phyloP scores from a whole-genome alignment of 2,113 vertebrate genomes.

The Ascaphus truei region DNA sequence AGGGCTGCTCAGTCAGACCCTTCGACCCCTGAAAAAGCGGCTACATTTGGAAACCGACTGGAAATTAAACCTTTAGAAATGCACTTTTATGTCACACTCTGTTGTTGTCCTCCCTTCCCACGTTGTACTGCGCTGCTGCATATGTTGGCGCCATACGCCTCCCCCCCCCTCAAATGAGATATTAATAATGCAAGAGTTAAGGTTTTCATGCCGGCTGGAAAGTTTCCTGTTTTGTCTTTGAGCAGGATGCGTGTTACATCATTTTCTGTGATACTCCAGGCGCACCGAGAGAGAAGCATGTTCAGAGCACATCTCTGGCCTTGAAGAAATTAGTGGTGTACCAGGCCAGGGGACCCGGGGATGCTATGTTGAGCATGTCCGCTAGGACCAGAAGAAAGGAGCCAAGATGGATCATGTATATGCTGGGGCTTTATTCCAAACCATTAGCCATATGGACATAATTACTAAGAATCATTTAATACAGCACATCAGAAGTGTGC shows the following conservation, averaged over 20 bases:
- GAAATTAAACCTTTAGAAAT: too few species aligned
- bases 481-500: neutral
- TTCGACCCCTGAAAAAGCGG: too few species aligned
- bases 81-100: too few species aligned
- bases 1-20: too few species aligned
- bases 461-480: neutral
- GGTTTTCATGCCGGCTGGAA: too few species aligned
- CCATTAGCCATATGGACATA: conserved; percentile 21
- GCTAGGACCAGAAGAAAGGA: conserved; percentile 6
- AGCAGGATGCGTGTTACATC: neutral
- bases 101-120: too few species aligned
- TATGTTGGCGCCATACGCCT: too few species aligned
- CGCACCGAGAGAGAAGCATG: neutral
- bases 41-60: too few species aligned
- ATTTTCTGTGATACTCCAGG: neutral
- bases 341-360: neutral
- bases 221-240: neutral
- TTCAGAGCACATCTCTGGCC: neutral
- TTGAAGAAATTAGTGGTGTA: neutral
- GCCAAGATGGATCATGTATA: conserved; percentile 15
- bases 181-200: too few species aligned
- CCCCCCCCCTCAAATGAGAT: too few species aligned
- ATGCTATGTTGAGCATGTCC: neutral
- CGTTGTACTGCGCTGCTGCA: too few species aligned
- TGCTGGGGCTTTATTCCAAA: conserved; percentile 3